Evolutionary conservation across 1,140 invertebrate species (phyloP).

Genomic region (Lepidurus apus): DNA sequence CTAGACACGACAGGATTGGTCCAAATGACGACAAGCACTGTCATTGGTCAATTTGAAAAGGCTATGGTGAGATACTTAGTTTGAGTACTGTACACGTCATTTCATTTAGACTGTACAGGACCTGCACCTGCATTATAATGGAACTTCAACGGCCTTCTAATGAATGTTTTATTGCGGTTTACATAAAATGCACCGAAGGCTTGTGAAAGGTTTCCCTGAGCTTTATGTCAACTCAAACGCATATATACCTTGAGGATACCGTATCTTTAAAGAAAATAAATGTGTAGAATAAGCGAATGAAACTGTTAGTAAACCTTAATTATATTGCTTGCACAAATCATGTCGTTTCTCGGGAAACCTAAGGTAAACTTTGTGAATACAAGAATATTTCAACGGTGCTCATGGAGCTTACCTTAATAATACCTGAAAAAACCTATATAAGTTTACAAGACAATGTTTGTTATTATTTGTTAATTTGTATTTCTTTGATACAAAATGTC

Average conservation of each 20-base stretch:
- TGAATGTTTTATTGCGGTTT: background rate
- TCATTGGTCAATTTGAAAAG: too few relatives aligned
- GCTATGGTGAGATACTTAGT: too few relatives aligned
- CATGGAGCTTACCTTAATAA: background rate
- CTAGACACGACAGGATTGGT: too few relatives aligned
- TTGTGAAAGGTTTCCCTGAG: background rate
- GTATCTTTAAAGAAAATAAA: background rate
- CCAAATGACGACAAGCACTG: too few relatives aligned
- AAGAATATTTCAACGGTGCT: background rate
- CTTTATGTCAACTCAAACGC: background rate
- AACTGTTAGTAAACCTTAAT: background rate
- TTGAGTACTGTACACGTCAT: background rate
- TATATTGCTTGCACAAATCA: background rate
- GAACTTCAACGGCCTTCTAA: background rate
- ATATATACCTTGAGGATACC: background rate
- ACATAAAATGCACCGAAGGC: background rate
- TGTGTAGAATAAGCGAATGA: background rate
- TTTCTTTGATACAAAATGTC: background rate
- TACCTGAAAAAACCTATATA: background rate
- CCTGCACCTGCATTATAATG: background rate
- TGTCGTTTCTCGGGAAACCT: background rate
- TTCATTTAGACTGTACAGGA: background rate
- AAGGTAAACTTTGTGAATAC: background rate
- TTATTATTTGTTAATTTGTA: background rate
- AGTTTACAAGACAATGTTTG: background rate